A percentile compares a stretch with the other conserved stretches of the same genome.
These are phyloP conservation scores for Myrmecophaga tridactyla DNA, from an alignment of 2,113 vertebrate genomes.

Conservation along the genomic window DNA sequence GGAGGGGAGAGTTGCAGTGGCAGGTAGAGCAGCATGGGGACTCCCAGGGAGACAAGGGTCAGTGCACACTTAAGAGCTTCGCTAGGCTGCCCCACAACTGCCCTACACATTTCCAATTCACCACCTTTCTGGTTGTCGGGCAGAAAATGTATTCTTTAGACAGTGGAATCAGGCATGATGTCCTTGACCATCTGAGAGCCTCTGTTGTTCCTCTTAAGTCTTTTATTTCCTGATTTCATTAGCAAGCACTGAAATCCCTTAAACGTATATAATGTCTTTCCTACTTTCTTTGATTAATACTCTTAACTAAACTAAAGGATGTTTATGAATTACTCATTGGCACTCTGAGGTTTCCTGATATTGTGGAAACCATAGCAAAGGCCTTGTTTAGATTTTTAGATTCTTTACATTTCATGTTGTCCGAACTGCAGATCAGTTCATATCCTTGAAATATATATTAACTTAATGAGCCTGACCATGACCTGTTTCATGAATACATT, in stretches of 20 bases:
- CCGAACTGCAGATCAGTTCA: not conserved
- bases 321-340: not conserved
- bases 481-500: not conserved
- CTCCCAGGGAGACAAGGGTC: not conserved
- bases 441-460: not conserved
- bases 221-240: not conserved
- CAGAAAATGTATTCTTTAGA: not conserved
- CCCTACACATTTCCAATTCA: not conserved
- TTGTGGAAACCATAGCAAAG: not conserved
- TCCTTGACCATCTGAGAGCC: not conserved
- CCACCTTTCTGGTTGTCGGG: not conserved
- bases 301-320: not conserved
- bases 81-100: not conserved
- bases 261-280: not conserved
- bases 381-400: not conserved
- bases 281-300: not conserved
- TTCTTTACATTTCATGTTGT: not conserved
- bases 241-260: not conserved
- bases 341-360: not conserved
- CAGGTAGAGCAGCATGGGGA: not conserved
- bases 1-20: not conserved
- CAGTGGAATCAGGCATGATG: not conserved
- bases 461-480: not conserved
- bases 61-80: not conserved
- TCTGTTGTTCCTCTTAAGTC: not conserved